Conservation (phyloP, 2,888 invertebrate species). For the Cerceris ruficornis region DNA sequence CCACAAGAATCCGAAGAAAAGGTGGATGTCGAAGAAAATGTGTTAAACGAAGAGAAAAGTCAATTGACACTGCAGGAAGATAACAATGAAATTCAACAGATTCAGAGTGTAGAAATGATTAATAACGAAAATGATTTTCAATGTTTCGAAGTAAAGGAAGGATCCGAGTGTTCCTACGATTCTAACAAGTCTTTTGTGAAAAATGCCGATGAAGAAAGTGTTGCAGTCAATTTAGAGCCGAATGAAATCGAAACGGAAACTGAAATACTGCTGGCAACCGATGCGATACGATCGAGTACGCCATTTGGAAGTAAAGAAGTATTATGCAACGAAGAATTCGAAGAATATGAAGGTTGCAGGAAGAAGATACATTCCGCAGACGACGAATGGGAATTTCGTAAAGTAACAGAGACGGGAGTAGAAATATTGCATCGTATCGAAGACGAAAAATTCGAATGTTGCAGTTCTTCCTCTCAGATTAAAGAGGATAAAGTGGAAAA, state of each 20-base stretch:
- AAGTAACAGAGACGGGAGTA: slow-evolving; percentile 18
- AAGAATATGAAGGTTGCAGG: no score
- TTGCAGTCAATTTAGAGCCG: not conserved
- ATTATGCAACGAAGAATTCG: not conserved
- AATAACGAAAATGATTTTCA: no score
- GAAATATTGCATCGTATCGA: slow-evolving; percentile 37
- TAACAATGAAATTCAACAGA: no score
- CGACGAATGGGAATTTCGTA: slow-evolving; percentile 24
- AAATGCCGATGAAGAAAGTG: not conserved
- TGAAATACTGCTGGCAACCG: slow-evolving; percentile 1
- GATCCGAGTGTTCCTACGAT: not conserved
- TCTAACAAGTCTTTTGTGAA: not conserved
- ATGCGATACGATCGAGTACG: slow-evolving; percentile 35
- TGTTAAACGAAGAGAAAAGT: no score
- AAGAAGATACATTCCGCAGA: not conserved
- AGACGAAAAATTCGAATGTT: not conserved
- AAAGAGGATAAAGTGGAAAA: no score
- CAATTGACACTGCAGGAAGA: no score
- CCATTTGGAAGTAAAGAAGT: slow-evolving; percentile 10
- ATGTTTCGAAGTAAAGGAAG: not conserved
- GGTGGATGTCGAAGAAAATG: no score
- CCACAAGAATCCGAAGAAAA: no score
- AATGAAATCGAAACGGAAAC: slow-evolving; percentile 10
- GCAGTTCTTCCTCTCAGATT: not conserved
- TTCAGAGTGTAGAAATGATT: no score